Evolutionary conservation across 2,888 invertebrate genomes (phyloP).

Genomic region (Drosophila bunnanda): DNA sequence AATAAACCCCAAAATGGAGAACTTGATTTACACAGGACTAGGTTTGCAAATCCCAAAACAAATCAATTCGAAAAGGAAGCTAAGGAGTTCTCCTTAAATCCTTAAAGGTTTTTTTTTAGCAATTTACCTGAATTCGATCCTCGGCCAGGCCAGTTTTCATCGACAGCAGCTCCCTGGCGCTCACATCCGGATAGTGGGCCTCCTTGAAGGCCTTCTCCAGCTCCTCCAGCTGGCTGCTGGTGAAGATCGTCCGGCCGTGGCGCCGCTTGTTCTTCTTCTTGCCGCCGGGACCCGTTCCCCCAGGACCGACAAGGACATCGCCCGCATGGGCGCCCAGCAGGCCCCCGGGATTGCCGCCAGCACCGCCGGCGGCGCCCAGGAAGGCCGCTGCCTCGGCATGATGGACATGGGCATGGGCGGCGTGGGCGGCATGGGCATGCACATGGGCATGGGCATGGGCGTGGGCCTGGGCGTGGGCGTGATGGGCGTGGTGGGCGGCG

Average conservation of each 20-base stretch:
- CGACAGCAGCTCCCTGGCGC: constrained; percentile 96
- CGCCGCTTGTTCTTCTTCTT: constrained; percentile 98
- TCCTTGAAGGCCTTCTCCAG: constrained; percentile 99
- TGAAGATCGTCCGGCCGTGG: constrained; percentile 99
- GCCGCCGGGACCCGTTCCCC: constrained; percentile 73
- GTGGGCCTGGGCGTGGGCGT: constrained; percentile 68
- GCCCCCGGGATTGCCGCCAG: constrained; percentile 64
- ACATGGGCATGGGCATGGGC: constrained; percentile 73
- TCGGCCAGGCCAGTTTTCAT: constrained; percentile 96
- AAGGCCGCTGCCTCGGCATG: constrained; percentile 71
- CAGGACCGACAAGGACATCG: constrained; percentile 66
- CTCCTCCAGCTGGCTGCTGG: constrained; percentile 99
- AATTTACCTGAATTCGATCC: constrained; percentile 95
- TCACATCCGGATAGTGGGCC: constrained; percentile 99
- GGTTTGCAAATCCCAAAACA: not conserved
- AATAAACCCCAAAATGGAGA: constrained; percentile 13
- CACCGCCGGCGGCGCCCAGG: constrained; percentile 53
- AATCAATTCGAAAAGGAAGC: not conserved
- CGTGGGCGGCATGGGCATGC: constrained; percentile 63
- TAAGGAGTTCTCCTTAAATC: too few species aligned
- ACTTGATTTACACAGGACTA: constrained; percentile 6
- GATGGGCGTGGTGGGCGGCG: constrained; percentile 74
- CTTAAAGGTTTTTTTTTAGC: too few species aligned
- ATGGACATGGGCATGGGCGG: constrained; percentile 69
- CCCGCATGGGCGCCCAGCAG: constrained; percentile 62